Conservation (phyloP, 2,888 invertebrate genomes). For the Drosophila subquinaria region DNA sequence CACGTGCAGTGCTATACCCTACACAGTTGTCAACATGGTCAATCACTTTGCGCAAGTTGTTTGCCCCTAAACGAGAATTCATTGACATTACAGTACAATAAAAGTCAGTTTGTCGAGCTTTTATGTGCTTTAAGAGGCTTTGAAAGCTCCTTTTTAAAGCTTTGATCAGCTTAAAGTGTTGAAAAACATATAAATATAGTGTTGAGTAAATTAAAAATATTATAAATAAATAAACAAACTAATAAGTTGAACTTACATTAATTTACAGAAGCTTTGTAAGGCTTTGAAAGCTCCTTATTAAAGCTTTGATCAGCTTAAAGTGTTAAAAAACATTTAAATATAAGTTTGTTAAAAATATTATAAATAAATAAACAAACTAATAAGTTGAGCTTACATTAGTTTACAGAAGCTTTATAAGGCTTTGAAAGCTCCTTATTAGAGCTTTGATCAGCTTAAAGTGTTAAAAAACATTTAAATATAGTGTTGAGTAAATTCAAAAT, state of each 20-base stretch:
- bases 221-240: background rate
- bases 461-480: background rate
- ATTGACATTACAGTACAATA: no score
- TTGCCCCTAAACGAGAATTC: background rate
- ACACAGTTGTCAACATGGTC: background rate
- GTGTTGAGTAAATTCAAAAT: background rate
- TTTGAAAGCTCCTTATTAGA: no score
- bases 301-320: background rate
- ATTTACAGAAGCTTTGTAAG: background rate
- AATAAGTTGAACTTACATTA: no score
- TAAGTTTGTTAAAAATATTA: no score
- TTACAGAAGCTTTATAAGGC: no score
- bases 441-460: background rate
- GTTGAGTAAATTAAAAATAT: background rate
- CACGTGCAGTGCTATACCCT: constrained; percentile 26
- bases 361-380: background rate
- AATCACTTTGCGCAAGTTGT: background rate
- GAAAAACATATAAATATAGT: background rate
- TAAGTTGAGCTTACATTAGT: background rate
- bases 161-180: background rate
- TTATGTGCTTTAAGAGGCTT: background rate
- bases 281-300: background rate
- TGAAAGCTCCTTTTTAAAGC: background rate
- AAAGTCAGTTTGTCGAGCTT: background rate
- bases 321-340: background rate